Percentiles rank a stretch among this genome's conserved stretches.
These are phyloP conservation scores for Collichthys lucidus DNA, from an alignment of 2,113 vertebrate genomes.

Conservation along the genomic window DNA sequence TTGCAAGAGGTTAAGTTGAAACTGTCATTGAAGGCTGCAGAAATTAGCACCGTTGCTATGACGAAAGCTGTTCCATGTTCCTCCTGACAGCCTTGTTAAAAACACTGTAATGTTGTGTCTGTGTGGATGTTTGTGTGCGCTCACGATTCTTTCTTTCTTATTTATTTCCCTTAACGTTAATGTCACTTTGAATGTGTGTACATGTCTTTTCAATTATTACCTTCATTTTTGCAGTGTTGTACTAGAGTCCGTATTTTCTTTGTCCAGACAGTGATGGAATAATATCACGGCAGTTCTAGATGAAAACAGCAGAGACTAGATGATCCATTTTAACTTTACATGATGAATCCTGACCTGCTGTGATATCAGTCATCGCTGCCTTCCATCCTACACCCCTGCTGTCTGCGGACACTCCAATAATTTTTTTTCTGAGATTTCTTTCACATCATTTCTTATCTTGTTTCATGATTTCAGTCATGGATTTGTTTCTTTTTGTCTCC, in stretches of 20 bases:
- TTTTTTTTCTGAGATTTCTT: conserved; percentile 42
- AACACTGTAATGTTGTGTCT: not conserved
- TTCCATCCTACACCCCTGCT: conserved; percentile 54
- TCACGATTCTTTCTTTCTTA: not conserved
- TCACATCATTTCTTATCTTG: conserved; percentile 49
- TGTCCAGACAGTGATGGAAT: conserved; percentile 28
- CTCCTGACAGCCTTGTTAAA: not conserved
- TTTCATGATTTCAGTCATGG: conserved; percentile 67
- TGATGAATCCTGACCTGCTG: conserved; percentile 38
- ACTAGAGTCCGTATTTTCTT: conserved; percentile 16
- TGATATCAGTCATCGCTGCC: conserved; percentile 51
- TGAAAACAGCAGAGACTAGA: not conserved
- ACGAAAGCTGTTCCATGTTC: not conserved
- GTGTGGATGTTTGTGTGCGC: conserved; percentile 3
- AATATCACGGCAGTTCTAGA: conserved; percentile 9
- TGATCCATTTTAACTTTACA: not conserved
- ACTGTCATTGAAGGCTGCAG: not conserved
- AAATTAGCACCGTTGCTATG: not conserved
- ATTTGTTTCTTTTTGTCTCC: conserved; percentile 59
- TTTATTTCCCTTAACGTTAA: not conserved
- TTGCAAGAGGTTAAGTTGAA: not conserved
- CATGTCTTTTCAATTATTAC: conserved; percentile 23
- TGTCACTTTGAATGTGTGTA: conserved; percentile 20
- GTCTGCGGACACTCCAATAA: conserved; percentile 35
- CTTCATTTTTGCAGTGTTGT: not conserved